These are phyloP conservation scores for Aleiodes alternator DNA, from an alignment of 2,888 invertebrate genomes.

Conservation along the genomic window DNA sequence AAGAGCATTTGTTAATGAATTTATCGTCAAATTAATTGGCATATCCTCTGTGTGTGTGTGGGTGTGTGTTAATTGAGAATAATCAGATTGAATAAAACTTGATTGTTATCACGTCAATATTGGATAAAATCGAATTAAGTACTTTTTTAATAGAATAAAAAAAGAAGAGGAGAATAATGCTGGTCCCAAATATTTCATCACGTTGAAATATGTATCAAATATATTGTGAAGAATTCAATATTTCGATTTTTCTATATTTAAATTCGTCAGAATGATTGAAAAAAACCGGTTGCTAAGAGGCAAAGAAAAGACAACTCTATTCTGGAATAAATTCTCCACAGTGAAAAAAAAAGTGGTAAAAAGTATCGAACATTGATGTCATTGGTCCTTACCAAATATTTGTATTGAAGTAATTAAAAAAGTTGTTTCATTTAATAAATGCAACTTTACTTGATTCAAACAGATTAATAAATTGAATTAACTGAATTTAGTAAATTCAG, in stretches of 20 bases:
- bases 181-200: constrained; percentile 31
- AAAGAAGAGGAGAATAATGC: constrained; percentile 18
- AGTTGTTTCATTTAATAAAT: no score
- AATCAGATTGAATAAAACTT: neutral
- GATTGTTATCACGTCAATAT: neutral
- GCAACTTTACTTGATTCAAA: no score
- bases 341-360: no score
- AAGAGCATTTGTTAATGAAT: constrained; percentile 9
- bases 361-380: no score
- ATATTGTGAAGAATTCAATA: neutral
- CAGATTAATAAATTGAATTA: no score
- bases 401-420: no score
- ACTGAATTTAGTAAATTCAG: no score
- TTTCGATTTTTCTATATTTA: neutral
- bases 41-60: no score
- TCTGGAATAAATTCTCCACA: no score
- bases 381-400: no score
- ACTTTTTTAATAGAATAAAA: neutral
- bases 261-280: neutral
- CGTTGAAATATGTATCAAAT: neutral
- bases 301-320: no score
- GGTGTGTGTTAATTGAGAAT: neutral
- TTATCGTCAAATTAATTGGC: neutral
- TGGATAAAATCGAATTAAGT: constrained; percentile 40
- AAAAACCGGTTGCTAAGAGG: neutral